These are phyloP conservation scores for Crenichthys baileyi DNA, from an alignment of 2,797 vertebrate genomes.

Conservation along the genomic window DNA sequence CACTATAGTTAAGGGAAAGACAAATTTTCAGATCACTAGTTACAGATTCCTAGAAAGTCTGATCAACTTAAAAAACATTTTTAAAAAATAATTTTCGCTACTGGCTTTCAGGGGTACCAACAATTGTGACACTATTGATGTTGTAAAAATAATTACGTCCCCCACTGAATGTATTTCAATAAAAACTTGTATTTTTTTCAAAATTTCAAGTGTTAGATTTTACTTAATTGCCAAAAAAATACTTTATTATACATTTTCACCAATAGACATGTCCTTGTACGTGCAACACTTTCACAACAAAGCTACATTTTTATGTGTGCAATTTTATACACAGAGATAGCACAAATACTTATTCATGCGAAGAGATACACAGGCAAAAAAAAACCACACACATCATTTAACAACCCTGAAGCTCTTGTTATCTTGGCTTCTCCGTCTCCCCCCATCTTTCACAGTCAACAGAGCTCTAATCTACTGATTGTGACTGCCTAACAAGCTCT, in stretches of 20 bases:
- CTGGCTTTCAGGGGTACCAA: neutral
- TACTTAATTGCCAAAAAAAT: neutral
- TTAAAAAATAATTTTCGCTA: neutral
- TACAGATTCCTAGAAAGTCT: neutral
- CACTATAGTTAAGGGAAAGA: neutral
- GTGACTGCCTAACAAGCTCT: constrained; percentile 83
- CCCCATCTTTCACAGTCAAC: constrained; percentile 50
- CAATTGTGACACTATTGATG: neutral
- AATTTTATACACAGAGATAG: constrained; percentile 13
- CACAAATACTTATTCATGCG: constrained; percentile 49
- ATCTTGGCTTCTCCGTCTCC: constrained; percentile 22
- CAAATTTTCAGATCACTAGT: neutral
- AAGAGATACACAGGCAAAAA: constrained; percentile 19
- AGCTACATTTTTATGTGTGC: neutral
- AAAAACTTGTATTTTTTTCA: neutral
- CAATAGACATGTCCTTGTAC: neutral
- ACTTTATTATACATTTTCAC: too few relatives aligned
- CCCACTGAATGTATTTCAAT: neutral
- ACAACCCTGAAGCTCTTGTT: constrained; percentile 30
- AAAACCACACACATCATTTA: constrained; percentile 20
- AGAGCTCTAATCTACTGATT: constrained; percentile 68
- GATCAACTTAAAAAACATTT: neutral
- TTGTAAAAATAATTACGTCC: too few relatives aligned
- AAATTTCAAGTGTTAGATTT: neutral
- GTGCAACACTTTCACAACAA: neutral